Conservation (phyloP, 2,113 vertebrate genomes). For the Saguinus midas region DNA sequence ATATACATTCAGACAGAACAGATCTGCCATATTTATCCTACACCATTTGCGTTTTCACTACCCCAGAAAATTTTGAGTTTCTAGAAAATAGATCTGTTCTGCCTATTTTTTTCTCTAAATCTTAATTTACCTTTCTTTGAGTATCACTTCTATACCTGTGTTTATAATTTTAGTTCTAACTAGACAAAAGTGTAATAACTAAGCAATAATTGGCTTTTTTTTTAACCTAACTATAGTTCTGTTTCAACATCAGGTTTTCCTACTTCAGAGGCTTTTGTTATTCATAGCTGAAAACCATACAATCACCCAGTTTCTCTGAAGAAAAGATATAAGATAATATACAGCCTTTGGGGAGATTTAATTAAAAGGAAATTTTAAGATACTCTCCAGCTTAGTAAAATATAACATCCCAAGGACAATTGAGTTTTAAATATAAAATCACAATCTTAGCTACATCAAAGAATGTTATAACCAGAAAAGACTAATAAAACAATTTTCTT, state of each 20-base stretch:
- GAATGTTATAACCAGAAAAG: not conserved
- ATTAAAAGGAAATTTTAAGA: not conserved
- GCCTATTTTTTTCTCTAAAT: not conserved
- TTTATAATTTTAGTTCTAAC: not conserved
- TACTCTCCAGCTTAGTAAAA: not conserved
- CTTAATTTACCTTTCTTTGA: not conserved
- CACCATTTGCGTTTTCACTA: not conserved
- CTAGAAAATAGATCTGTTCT: not conserved
- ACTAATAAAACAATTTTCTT: not conserved
- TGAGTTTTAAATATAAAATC: slow-evolving; percentile 28
- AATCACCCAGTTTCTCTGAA: not conserved
- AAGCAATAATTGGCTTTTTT: not conserved
- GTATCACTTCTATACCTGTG: not conserved
- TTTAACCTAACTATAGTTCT: not conserved
- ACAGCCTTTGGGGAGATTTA: not conserved
- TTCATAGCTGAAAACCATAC: not conserved
- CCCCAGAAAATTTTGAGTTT: not conserved
- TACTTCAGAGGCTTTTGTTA: not conserved
- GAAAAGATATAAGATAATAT: not conserved
- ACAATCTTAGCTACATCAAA: not conserved
- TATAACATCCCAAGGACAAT: not conserved
- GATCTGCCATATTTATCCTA: not conserved
- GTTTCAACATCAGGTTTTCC: not conserved
- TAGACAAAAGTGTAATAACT: not conserved
- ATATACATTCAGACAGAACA: not conserved